These are phyloP conservation scores for Stichodactyla helianthus DNA, from an alignment of 64 coral and sea anemone species.

Conservation along the genomic window DNA sequence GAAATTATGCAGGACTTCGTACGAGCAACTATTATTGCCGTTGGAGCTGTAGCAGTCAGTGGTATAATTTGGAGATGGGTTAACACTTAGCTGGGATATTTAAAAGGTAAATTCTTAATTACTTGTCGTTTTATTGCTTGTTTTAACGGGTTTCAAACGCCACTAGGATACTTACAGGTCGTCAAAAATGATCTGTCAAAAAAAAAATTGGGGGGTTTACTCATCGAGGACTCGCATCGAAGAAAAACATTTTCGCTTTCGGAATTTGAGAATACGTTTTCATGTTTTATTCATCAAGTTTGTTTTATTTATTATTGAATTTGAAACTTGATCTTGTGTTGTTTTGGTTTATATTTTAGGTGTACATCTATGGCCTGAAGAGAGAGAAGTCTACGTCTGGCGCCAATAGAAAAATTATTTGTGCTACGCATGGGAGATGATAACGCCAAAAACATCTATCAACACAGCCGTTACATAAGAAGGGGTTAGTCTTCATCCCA, in stretches of 20 bases:
- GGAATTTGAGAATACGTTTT: not conserved
- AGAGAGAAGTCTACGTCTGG: not conserved
- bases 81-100: not conserved
- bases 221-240: not conserved
- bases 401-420: slow-evolving; percentile 19
- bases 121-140: no score
- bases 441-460: not conserved
- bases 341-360: slow-evolving; percentile 23
- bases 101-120: slow-evolving; percentile 3
- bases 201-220: not conserved
- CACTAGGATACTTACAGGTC: not conserved
- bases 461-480: not conserved
- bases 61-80: slow-evolving; percentile 26
- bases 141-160: not conserved
- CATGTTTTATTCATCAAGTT: slow-evolving; percentile 2
- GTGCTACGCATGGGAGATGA: not conserved
- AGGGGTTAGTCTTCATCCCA: slow-evolving; percentile 8
- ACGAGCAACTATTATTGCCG: slow-evolving; percentile 12
- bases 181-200: not conserved
- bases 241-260: slow-evolving; percentile 34
- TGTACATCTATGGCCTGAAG: not conserved
- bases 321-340: not conserved
- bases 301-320: slow-evolving; percentile 7
- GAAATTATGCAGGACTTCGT: slow-evolving; percentile 13
- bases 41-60: slow-evolving; percentile 11